Percentiles rank a stretch among this genome's conserved stretches.
Conservation (phyloP, 2,888 invertebrate species). For the Drosophila multiciliata region DNA sequence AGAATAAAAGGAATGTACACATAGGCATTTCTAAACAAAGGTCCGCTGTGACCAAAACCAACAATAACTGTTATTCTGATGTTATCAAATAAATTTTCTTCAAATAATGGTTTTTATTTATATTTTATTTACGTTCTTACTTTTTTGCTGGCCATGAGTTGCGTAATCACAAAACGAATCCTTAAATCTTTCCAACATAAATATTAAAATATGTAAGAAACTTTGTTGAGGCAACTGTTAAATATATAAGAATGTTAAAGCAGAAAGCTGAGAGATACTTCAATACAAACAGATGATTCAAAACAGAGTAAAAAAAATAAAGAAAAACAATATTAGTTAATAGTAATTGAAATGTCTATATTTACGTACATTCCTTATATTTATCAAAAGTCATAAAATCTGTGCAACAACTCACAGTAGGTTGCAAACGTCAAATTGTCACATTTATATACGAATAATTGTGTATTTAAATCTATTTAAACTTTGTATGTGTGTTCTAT, state of each 20-base stretch:
- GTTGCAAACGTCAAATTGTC: slow-evolving; percentile 9
- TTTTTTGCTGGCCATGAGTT: neutral
- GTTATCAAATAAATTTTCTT: neutral
- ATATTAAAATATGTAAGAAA: neutral
- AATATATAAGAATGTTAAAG: neutral
- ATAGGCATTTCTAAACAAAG: slow-evolving; percentile 1
- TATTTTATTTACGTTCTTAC: neutral
- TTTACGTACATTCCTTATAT: slow-evolving; percentile 7
- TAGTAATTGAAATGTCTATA: neutral
- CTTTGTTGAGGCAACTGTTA: neutral
- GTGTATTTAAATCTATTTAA: slow-evolving; percentile 26
- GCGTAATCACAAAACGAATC: neutral
- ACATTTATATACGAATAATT: slow-evolving; percentile 22
- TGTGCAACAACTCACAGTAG: neutral
- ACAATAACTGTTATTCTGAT: slow-evolving; percentile 6
- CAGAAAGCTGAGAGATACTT: neutral
- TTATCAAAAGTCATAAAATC: neutral
- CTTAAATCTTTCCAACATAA: neutral
- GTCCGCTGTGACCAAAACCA: slow-evolving; percentile 8
- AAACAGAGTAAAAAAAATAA: neutral
- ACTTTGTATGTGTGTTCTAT: slow-evolving; percentile 19
- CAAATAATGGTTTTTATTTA: neutral
- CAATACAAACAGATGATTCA: neutral
- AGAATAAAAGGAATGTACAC: slow-evolving; percentile 3
- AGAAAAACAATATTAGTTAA: neutral